Evolutionary conservation across 2,888 invertebrate species (phyloP), one percentile per base, ranked within the genome.

Genomic region (Malthinus flaveolus): DNA sequence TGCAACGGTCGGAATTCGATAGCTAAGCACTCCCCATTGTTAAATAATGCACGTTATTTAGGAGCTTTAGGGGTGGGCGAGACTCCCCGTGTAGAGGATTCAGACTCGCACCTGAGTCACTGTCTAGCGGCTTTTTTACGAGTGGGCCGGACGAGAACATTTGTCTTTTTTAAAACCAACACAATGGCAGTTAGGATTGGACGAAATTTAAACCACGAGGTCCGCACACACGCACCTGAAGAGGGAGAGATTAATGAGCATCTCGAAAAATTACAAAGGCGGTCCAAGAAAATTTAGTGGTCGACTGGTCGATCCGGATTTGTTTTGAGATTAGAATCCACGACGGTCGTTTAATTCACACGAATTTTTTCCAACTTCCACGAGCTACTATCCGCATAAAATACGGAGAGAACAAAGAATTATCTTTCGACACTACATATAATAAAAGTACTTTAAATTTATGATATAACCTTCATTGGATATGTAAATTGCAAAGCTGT

Each of bases 31-130:
- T 68, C 73, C 74, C 75, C 70, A 72, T 74, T 73, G 74, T 73
- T 75, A 74, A 73, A 75, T 75, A 75, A 75, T 74, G 71, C 74
- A 75, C 68, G 73, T 75, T 74, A 75, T 75, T 75, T 74, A 75
- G 68, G 66, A 63, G 60, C 61, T 42, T 23, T 61, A 56, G 65
- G 68, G 69, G 71, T 71, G 71, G 72, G 73, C 70, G 72, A 68
- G 70, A 65, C 66, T 64, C 65, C 63, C 64, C 62, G 68, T 23
- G 23, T 66, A 64, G 67, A 65, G 66, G 50, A 52, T 59, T 51
- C 61, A 57, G 5, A 51, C 59, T 62, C 65, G 66, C 71, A 72
- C 72, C 71, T 73, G 71, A 72, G 70, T 70, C 68, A 64, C 65
- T 63, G 68, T 67, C 66, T 68, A 61, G 58, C 56, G 50, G 63